Conservation (phyloP, 2,113 vertebrate species). For the Pleuronectes platessa region DNA sequence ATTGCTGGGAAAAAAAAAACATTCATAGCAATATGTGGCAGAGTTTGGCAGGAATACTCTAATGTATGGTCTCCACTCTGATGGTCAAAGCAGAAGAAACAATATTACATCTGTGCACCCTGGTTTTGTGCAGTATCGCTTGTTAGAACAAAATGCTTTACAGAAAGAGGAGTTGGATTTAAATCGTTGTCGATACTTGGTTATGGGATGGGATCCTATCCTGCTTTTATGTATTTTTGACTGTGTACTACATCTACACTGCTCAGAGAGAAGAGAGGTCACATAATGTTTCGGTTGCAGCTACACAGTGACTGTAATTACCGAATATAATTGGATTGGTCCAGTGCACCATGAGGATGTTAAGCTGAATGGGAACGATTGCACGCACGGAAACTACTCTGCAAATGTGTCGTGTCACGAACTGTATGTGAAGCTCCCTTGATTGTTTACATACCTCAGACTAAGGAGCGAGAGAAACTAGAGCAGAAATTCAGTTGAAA, state of each 20-base stretch:
- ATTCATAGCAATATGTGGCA: not conserved
- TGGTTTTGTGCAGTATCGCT: too few relatives aligned
- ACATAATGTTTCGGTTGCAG: slow-evolving; percentile 14
- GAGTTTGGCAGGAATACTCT: not conserved
- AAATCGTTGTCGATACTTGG: not conserved
- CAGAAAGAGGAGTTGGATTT: not conserved
- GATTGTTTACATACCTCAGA: not conserved
- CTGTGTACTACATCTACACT: not conserved
- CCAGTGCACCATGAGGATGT: slow-evolving; percentile 5
- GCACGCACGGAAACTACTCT: not conserved
- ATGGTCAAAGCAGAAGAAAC: not conserved
- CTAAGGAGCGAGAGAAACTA: too few relatives aligned
- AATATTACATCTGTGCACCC: too few relatives aligned
- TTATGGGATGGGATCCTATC: not conserved
- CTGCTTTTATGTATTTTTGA: not conserved
- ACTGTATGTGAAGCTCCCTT: not conserved
- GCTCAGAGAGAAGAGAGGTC: not conserved
- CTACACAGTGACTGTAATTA: slow-evolving; percentile 19
- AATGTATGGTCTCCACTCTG: not conserved
- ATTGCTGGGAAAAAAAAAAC: not conserved
- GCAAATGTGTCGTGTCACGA: not conserved
- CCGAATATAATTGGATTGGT: slow-evolving; percentile 3
- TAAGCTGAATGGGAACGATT: slow-evolving; percentile 23
- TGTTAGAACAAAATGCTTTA: too few relatives aligned
- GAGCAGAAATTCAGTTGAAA: not conserved